Evolutionary conservation across 2,797 vertebrate species (phyloP).

Genomic region (Dicrostonyx torquatus): DNA sequence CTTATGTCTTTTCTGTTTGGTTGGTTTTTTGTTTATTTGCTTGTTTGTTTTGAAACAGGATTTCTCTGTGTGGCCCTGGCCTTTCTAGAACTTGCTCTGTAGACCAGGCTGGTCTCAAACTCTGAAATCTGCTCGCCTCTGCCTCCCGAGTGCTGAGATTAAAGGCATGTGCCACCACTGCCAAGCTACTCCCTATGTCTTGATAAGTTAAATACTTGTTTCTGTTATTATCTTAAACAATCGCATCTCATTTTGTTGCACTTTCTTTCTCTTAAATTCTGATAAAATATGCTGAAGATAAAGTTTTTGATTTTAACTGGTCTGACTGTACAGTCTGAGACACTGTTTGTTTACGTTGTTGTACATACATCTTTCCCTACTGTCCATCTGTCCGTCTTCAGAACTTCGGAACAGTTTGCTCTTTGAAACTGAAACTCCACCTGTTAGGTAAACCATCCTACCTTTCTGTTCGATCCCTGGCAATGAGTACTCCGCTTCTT

Average conservation of each 20-base stretch:
- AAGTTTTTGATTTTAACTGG: constrained; percentile 10
- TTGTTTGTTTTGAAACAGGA: neutral
- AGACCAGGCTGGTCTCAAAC: neutral
- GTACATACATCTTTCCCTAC: neutral
- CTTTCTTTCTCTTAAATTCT: constrained; percentile 25
- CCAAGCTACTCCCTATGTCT: neutral
- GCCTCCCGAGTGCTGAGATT: neutral
- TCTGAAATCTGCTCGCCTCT: neutral
- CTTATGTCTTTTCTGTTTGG: neutral
- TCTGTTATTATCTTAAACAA: neutral
- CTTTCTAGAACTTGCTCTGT: neutral
- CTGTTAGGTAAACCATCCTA: neutral
- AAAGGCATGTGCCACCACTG: neutral
- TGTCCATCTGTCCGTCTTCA: neutral
- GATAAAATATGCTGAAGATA: neutral
- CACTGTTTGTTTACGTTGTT: neutral
- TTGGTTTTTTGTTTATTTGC: too few relatives aligned
- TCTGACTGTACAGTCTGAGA: neutral
- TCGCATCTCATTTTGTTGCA: neutral
- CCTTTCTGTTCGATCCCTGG: neutral
- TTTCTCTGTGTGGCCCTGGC: neutral
- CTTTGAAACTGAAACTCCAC: neutral
- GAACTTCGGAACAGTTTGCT: neutral
- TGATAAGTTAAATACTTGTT: neutral
- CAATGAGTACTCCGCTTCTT: neutral